Evolutionary conservation across 2,113 vertebrate genomes (phyloP).

Genomic region (Bubo bubo): DNA sequence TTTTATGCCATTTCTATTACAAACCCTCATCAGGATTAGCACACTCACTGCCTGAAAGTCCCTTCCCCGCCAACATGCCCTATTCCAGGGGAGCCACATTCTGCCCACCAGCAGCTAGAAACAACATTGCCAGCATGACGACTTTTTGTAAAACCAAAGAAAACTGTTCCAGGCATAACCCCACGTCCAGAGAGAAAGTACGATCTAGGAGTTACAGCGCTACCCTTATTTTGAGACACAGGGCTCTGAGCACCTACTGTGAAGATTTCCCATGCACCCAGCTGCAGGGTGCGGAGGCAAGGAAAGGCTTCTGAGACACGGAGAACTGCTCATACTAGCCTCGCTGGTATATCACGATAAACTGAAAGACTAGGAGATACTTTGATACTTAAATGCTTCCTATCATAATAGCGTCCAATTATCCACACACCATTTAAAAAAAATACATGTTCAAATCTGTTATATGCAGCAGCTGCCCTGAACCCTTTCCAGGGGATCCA

Average conservation of each 20-base stretch:
- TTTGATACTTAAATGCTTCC: neutral
- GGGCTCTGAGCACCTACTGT: neutral
- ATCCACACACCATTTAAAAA: neutral
- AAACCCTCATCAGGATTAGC: neutral
- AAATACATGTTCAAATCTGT: neutral
- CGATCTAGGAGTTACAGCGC: accelerated
- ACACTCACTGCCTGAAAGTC: accelerated
- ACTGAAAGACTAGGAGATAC: neutral
- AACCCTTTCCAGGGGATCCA: neutral
- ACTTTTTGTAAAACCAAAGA: neutral
- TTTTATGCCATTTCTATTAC: accelerated
- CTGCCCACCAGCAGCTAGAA: neutral
- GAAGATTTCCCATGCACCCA: neutral
- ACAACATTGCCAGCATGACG: accelerated
- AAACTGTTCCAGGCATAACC: neutral
- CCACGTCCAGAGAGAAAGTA: neutral
- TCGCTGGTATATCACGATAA: accelerated
- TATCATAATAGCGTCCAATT: neutral
- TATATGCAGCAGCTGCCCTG: accelerated
- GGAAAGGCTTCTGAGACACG: accelerated
- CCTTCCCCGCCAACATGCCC: neutral
- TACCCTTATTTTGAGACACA: neutral
- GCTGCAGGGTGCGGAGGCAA: neutral
- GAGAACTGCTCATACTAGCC: neutral
- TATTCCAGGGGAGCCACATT: neutral